Evolutionary conservation across 2,113 vertebrate species (phyloP).

Genomic region (Maccullochella peelii): DNA sequence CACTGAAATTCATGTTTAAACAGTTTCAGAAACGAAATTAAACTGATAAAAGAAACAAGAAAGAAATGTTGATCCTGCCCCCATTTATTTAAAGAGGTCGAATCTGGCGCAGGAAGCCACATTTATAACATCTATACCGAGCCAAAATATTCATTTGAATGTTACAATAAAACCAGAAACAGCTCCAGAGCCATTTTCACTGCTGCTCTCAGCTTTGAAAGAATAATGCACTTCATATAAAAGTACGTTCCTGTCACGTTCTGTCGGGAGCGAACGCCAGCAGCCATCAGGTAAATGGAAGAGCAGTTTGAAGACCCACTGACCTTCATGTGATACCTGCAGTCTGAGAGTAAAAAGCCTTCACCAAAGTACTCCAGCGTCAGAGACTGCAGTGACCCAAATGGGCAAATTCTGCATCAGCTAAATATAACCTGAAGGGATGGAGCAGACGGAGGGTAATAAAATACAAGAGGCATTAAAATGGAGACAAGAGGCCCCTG

Average conservation of each 20-base stretch:
- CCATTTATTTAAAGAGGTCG: not conserved
- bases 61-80: not conserved
- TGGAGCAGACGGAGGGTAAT: conserved; percentile 22
- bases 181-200: not conserved
- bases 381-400: conserved; percentile 40
- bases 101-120: not conserved
- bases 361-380: not conserved
- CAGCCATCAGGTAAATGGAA: conserved; percentile 44
- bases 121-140: not conserved
- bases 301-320: conserved; percentile 24
- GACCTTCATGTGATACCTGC: conserved; percentile 15
- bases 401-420: conserved; percentile 43
- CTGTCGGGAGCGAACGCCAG: conserved; percentile 2
- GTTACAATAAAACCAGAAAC: conserved; percentile 12
- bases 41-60: not conserved
- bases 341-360: conserved; percentile 35
- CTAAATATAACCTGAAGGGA: conserved; percentile 56
- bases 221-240: conserved; percentile 11
- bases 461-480: conserved; percentile 11
- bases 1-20: not conserved
- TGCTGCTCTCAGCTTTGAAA: conserved; percentile 5
- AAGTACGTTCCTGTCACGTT: conserved; percentile 5
- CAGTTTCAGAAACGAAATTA: not conserved
- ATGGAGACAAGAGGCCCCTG: not conserved
- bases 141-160: not conserved